A percentile compares a stretch with the other conserved stretches of the same genome.
Conservation (phyloP, 2,113 vertebrate genomes). For the Etia nguti region DNA sequence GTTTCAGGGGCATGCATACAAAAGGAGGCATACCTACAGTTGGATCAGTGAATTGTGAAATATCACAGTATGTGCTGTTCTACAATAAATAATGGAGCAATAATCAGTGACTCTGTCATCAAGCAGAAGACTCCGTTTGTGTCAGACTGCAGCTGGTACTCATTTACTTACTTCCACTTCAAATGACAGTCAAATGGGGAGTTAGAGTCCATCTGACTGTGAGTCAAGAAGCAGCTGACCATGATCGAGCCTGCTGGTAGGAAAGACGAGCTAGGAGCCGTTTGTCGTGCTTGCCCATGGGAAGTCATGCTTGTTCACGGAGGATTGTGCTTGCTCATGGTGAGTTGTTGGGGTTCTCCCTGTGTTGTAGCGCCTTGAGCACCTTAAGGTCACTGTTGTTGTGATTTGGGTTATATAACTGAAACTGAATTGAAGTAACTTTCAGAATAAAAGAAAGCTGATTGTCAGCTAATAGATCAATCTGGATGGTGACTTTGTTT, state of each 20-base stretch:
- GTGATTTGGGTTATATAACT: neutral
- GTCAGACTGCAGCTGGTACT: neutral
- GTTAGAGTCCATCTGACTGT: neutral
- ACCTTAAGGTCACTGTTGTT: neutral
- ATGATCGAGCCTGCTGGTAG: neutral
- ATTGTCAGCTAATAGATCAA: neutral
- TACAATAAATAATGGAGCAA: neutral
- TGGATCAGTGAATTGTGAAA: neutral
- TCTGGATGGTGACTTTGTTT: rapidly evolving
- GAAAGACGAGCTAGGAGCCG: neutral
- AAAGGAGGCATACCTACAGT: neutral
- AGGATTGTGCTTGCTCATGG: neutral
- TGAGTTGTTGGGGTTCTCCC: neutral
- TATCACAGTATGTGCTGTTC: neutral
- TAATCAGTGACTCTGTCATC: neutral
- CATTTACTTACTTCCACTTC: neutral
- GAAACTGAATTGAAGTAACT: neutral
- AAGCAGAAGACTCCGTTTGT: neutral
- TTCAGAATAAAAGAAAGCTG: neutral
- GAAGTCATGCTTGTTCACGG: no score
- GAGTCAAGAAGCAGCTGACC: neutral
- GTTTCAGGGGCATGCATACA: neutral
- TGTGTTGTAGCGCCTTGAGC: neutral
- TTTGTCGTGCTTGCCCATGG: neutral
- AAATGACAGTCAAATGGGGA: neutral